Evolutionary conservation across 2,113 vertebrate genomes (phyloP).

Genomic region (Toxotes chatareus): DNA sequence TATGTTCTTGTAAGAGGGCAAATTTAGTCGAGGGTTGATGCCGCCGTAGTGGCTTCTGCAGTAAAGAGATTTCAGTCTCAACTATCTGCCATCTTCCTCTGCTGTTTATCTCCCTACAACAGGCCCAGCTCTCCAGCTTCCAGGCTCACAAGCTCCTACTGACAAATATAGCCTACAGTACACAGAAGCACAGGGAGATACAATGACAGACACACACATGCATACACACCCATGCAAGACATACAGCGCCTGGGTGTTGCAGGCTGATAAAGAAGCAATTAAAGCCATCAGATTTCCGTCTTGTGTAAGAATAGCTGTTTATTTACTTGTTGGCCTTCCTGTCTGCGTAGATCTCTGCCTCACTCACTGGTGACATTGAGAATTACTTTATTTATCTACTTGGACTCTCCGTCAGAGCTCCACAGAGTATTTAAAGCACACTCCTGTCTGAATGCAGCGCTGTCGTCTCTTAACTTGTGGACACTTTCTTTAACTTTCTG

Average conservation of each 20-base stretch:
- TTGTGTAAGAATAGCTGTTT: constrained; percentile 31
- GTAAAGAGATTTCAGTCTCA: constrained; percentile 50
- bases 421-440: neutral
- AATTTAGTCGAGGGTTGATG: constrained; percentile 13
- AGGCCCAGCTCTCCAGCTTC: constrained; percentile 48
- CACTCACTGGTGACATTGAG: constrained; percentile 43
- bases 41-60: constrained; percentile 35
- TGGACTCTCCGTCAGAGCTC: neutral
- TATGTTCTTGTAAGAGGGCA: constrained; percentile 35
- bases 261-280: constrained; percentile 60
- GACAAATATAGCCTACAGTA: constrained; percentile 28
- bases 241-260: constrained; percentile 33
- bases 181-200: constrained; percentile 29
- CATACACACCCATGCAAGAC: constrained; percentile 22
- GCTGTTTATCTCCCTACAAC: constrained; percentile 55
- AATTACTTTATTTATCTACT: constrained; percentile 29
- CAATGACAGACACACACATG: constrained; percentile 30
- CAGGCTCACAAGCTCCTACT: constrained; percentile 44
- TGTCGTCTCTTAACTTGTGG: neutral
- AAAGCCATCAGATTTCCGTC: constrained; percentile 47
- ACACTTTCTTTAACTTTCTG: constrained; percentile 24
- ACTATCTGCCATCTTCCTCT: constrained; percentile 56
- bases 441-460: neutral
- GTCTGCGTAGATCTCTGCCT: constrained; percentile 14
- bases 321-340: constrained; percentile 28